phyloP scores from a whole-genome alignment of 2,113 vertebrate species.

The Melanocharis versteri region DNA sequence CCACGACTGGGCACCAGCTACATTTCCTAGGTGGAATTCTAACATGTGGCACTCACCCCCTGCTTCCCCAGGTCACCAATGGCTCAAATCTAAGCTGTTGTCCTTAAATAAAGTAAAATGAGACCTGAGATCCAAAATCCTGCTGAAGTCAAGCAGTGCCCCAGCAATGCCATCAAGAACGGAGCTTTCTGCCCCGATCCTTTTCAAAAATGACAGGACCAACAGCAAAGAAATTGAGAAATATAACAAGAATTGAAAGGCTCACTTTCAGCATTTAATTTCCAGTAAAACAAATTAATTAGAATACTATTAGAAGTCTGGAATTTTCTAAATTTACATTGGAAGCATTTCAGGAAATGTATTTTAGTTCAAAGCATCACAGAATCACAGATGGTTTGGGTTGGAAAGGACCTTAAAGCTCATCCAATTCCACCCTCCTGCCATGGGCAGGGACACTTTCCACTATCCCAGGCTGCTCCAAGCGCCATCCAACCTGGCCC shows the following conservation, averaged over 20 bases:
- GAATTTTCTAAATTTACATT: neutral
- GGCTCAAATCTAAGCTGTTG: neutral
- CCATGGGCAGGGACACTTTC: neutral
- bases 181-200: neutral
- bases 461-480: neutral
- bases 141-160: neutral
- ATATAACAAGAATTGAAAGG: neutral
- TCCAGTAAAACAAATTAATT: neutral
- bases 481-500: neutral
- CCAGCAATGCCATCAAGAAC: neutral
- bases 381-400: neutral
- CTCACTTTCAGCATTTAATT: neutral
- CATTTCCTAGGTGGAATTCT: neutral
- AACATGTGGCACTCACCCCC: fast-evolving
- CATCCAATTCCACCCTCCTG: neutral
- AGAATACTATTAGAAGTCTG: neutral
- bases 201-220: neutral
- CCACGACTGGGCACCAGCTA: neutral
- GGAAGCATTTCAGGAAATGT: neutral
- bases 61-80: neutral
- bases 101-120: neutral
- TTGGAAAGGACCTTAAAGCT: neutral
- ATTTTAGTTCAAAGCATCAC: neutral
- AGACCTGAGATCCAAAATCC: neutral
- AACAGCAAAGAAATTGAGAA: neutral